Evolutionary conservation across 2,888 invertebrate genomes (phyloP), one percentile per base, ranked within the genome.

Genomic region (Eubasilissa splendida): DNA sequence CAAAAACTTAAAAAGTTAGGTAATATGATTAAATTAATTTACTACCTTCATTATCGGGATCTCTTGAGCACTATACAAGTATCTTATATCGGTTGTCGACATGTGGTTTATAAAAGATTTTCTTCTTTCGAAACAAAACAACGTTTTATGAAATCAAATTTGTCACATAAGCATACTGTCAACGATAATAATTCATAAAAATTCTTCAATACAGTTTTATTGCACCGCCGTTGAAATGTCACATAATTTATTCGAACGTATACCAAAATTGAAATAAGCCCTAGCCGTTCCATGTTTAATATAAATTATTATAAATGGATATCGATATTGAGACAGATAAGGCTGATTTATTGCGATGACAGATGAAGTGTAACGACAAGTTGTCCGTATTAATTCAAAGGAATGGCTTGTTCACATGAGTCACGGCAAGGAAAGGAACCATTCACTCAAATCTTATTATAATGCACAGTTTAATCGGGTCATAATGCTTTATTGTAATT

Each of bases 401-500:
- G 73, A 80, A 80, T 75, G 56, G 58, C 71, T 80, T 80, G 66
- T 63, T 65, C 63, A 42, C 54, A 68, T 82, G 82, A 82, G 56
- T 82, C 82, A 82, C 50, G 63, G 53, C 56, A 50, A 52, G 22
- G 33, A 56, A 68, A 52, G 54, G 63, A 60, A 79, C 73, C 66
- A 78, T 80, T 68, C 73, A 54, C 75, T 79, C 56, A 77, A 80
- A 82, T 77, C 74, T 77, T 60, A 77, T 68, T 53, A 81, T 79
- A 81, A 81, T 79, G 77, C 68, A 71, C 33, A 54, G 56, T 68
- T 58, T 80, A 80, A 82, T 80, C 80, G 71, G 82, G 82, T 80
- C 82, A 78, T 80, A 82, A 79, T 63, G 77, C 78, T 80, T 79
- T 82, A 82, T 80, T 80, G 80, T 76, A 76, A 70, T 79, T 80